Conservation (phyloP, 2,113 vertebrate genomes). For the Dunckerocampus dactyliophorus region DNA sequence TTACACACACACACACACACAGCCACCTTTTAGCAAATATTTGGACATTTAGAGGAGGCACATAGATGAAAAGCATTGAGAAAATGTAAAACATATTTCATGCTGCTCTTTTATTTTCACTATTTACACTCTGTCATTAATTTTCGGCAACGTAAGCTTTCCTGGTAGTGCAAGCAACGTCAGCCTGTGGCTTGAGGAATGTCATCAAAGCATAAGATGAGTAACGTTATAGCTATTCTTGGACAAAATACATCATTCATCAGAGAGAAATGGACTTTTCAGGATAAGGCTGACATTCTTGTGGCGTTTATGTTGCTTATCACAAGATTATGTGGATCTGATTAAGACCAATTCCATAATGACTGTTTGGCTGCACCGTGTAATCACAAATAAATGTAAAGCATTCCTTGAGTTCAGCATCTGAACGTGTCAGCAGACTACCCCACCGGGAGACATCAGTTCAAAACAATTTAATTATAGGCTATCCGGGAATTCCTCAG, state of each 20-base stretch:
- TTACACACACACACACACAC: conserved; percentile 15
- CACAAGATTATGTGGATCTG: conserved; percentile 33
- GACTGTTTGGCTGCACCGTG: conserved; percentile 21
- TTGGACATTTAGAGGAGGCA: conserved; percentile 14
- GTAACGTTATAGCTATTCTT: conserved; percentile 21
- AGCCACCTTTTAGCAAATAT: conserved; percentile 23
- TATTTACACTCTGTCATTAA: conserved; percentile 7
- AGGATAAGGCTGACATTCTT: conserved; percentile 53
- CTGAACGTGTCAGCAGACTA: conserved; percentile 16
- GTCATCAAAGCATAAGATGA: conserved; percentile 14
- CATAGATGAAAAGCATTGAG: neutral
- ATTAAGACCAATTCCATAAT: conserved; percentile 39
- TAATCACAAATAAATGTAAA: conserved; percentile 36
- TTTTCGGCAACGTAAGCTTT: conserved; percentile 7
- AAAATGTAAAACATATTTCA: neutral
- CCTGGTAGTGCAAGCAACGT: no score
- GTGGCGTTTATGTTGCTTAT: conserved; percentile 37
- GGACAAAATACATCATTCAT: conserved; percentile 35
- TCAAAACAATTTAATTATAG: conserved; percentile 44
- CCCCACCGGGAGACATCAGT: conserved; percentile 41
- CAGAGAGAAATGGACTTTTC: conserved; percentile 27
- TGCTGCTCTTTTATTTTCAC: neutral
- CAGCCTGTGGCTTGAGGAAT: neutral
- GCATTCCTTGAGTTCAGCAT: conserved; percentile 38
- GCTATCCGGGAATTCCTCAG: conserved; percentile 29